Conservation (phyloP, 2,797 vertebrate genomes). For the Vespertilio murinus region DNA sequence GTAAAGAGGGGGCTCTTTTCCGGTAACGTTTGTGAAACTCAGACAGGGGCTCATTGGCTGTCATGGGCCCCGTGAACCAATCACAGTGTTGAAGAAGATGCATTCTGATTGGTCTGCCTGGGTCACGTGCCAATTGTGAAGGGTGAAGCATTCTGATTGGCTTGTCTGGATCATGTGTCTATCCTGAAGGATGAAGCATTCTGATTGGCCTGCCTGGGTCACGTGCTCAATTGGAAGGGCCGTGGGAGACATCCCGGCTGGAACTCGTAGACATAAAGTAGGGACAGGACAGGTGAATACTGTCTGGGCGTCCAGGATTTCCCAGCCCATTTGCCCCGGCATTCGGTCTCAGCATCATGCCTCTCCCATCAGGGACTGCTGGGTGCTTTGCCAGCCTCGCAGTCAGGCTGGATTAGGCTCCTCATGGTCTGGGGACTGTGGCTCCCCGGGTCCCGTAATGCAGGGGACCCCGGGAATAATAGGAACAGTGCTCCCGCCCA, state of each 20-base stretch:
- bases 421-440: neutral
- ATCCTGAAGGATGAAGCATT: too few relatives aligned
- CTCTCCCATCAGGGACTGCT: too few relatives aligned
- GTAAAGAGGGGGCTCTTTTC: neutral
- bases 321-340: accelerated
- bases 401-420: neutral
- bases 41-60: neutral
- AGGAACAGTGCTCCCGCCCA: too few relatives aligned
- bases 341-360: accelerated
- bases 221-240: neutral
- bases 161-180: neutral
- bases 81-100: neutral
- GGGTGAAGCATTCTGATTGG: neutral
- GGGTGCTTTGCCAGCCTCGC: neutral
- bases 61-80: neutral
- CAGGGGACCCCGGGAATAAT: neutral
- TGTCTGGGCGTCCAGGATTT: accelerated
- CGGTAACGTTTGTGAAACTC: neutral
- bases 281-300: accelerated
- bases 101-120: neutral
- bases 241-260: neutral
- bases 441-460: neutral
- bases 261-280: accelerated
- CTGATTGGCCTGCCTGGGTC: neutral
- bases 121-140: neutral